A percentile compares a stretch with the other conserved stretches of the same genome.
Evolutionary conservation across 2,888 invertebrate genomes (phyloP).

Genomic region (Pristionchus exspectatus): DNA sequence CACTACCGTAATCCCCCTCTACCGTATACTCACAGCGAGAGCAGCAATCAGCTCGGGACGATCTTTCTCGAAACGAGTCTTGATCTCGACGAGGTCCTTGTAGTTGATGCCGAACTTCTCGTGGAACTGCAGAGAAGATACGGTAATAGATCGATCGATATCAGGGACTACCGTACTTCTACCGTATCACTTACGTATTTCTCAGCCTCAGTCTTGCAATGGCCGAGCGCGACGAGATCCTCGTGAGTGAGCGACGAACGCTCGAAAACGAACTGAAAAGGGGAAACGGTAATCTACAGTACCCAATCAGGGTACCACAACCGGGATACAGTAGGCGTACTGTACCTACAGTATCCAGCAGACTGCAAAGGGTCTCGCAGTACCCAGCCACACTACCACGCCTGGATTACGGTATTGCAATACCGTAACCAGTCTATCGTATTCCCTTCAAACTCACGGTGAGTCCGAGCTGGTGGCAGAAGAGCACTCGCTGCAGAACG

Average conservation of each 20-base stretch:
- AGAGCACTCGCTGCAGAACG: neutral
- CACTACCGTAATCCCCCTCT: neutral
- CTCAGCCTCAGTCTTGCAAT: neutral
- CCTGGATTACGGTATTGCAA: too few species aligned
- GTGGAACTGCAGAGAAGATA: neutral
- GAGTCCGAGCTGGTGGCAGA: constrained; percentile 7
- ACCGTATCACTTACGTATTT: neutral
- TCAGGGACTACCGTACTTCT: neutral
- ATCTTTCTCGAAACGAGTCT: neutral
- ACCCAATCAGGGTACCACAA: neutral
- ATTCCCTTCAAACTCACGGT: neutral
- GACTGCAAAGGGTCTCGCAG: too few species aligned
- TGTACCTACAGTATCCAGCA: neutral
- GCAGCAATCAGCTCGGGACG: neutral
- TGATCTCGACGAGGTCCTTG: neutral
- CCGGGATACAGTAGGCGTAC: neutral
- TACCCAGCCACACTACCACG: too few species aligned
- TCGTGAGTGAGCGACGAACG: neutral
- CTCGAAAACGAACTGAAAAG: neutral
- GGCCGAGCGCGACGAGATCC: neutral
- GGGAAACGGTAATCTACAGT: neutral
- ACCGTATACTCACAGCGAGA: neutral
- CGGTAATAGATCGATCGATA: neutral
- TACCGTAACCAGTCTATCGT: neutral
- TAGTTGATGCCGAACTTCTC: neutral